Evolutionary conservation across 2,888 invertebrate species (phyloP), one percentile per base, ranked within the genome.

Genomic region (Oasisia sp.): DNA sequence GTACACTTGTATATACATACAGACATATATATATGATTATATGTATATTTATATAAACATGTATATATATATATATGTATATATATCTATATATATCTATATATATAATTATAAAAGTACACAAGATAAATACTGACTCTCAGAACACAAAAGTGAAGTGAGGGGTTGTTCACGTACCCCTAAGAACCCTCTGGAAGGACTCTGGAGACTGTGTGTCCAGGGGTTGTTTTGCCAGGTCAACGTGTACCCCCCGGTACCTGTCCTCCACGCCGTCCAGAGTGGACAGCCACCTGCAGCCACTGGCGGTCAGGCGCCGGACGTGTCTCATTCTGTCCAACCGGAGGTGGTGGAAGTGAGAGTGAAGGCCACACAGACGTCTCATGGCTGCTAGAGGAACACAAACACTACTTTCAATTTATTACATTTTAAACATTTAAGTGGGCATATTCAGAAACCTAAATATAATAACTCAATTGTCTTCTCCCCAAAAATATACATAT

Each of bases 241-340:
- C 74, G n/a, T 74, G 74, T 74, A 74, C 74, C 14, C 74, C 74
- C 74, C 74, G 74, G 27, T 74, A 74, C 74, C 74, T 74, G 74
- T 74, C 74, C 74, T 74, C 74, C 4, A n/a, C n/a, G 19, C 74
- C 74, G 5, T 74, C 74, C 74, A 74, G 74, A 19, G 74, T 7
- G 74, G n/a, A 74, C 27, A 74, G 74, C 74, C 74, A 74, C 27
- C 74, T 74, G 27, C 74, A 27, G 74, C 74, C 74, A 27, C 19
- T 74, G 74, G 74, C 74, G 74, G 74, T 74, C 74, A 74, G 27
- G 27, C 74, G 5, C 74, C 74, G 27, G 74, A 74, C 74, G 27
- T 74, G 74, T 27, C n/a, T 74, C n/a, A n/a, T 27, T 27, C 19
- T 27, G n/a, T 27, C 27, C 27, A 27, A 27, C 19, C 27, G 74